Conservation (phyloP, 2,797 vertebrate species). For the Threskiornis aethiopicus region DNA sequence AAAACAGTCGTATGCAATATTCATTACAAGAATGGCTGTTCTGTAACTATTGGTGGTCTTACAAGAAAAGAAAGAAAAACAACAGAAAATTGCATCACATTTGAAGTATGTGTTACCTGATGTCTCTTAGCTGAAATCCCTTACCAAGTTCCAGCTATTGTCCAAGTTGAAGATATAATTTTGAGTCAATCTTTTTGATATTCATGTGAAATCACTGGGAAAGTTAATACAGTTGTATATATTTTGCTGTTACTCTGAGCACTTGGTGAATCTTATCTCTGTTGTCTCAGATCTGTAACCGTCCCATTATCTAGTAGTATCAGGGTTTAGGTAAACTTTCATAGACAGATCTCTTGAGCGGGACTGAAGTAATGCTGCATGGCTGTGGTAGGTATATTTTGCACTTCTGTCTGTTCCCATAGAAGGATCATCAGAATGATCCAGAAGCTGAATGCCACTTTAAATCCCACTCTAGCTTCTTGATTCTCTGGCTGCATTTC, state of each 20-base stretch:
- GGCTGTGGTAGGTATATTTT: background rate
- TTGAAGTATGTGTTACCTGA: background rate
- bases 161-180: background rate
- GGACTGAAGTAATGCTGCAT: background rate
- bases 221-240: background rate
- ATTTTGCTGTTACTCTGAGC: background rate
- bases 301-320: background rate
- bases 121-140: background rate
- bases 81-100: background rate
- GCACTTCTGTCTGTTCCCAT: background rate
- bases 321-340: background rate
- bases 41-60: slow-evolving; percentile 32
- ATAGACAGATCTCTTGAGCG: background rate
- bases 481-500: background rate
- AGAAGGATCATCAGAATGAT: background rate
- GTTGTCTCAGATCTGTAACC: background rate
- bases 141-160: background rate
- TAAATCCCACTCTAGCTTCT: background rate
- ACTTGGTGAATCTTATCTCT: background rate
- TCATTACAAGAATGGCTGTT: slow-evolving; percentile 35
- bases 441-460: background rate
- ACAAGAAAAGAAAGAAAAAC: background rate
- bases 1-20: slow-evolving; percentile 45
- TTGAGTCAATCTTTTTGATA: background rate
- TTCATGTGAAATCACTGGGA: background rate